These are phyloP conservation scores for Oreamnos americanus DNA, from an alignment of 2,113 vertebrate genomes.

Conservation along the genomic window DNA sequence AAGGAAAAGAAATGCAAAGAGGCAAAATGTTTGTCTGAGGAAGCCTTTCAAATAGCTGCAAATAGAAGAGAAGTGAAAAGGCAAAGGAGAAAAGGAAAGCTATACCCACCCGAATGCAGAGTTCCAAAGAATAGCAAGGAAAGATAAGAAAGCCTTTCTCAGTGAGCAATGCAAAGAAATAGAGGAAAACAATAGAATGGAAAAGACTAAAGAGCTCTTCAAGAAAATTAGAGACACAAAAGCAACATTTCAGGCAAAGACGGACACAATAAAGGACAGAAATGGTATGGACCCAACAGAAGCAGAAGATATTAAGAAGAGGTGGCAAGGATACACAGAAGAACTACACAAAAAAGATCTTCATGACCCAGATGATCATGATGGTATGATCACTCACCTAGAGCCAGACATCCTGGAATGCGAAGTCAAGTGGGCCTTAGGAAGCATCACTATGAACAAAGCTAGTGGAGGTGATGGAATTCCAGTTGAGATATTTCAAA, in stretches of 20 bases:
- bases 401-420: background rate
- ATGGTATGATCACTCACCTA: background rate
- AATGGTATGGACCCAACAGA: background rate
- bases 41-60: background rate
- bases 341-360: background rate
- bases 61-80: background rate
- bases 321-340: background rate
- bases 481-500: background rate
- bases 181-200: background rate
- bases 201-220: background rate
- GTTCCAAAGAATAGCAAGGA: background rate
- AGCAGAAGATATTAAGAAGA: background rate
- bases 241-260: background rate
- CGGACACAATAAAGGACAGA: background rate
- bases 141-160: background rate
- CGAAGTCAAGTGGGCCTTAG: background rate
- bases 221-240: background rate
- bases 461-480: background rate
- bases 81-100: background rate
- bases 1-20: background rate
- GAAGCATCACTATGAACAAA: background rate
- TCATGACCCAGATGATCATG: background rate
- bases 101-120: background rate
- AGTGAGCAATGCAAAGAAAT: background rate
- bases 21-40: background rate